phyloP scores from a whole-genome alignment of 2,113 vertebrate species.

The Saguinus midas region DNA sequence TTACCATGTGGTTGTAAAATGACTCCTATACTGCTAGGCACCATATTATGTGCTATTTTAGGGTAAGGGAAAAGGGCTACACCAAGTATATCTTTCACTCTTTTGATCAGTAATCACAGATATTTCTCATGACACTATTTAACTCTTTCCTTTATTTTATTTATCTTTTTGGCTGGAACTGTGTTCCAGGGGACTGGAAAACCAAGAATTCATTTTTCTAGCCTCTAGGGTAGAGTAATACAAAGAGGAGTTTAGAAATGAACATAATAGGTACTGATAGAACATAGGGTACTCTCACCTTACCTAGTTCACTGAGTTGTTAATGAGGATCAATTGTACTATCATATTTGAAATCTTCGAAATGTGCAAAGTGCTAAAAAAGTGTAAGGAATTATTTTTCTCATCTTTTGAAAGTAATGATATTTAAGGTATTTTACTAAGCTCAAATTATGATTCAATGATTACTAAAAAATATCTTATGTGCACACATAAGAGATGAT shows the following conservation, averaged over 20 bases:
- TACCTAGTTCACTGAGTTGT: not conserved
- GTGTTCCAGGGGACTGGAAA: not conserved
- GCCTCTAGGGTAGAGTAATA: not conserved
- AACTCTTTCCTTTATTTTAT: not conserved
- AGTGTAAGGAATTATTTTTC: not conserved
- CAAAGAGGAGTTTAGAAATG: not conserved
- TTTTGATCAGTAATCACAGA: not conserved
- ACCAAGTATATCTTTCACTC: not conserved
- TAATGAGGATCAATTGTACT: not conserved
- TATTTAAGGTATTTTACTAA: not conserved
- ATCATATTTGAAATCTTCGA: not conserved
- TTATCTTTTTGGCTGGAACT: not conserved
- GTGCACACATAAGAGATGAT: not conserved
- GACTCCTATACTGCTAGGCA: not conserved
- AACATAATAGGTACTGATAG: not conserved
- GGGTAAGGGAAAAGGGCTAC: not conserved
- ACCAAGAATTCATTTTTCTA: not conserved
- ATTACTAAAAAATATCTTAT: not conserved
- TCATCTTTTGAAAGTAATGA: not conserved
- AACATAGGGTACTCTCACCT: not conserved
- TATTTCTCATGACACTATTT: not conserved
- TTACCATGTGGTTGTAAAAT: not conserved
- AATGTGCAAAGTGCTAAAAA: not conserved
- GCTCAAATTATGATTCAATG: slow-evolving; percentile 28
- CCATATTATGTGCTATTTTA: not conserved